phyloP scores from a whole-genome alignment of 1,140 invertebrate species.

The Mya arenaria region DNA sequence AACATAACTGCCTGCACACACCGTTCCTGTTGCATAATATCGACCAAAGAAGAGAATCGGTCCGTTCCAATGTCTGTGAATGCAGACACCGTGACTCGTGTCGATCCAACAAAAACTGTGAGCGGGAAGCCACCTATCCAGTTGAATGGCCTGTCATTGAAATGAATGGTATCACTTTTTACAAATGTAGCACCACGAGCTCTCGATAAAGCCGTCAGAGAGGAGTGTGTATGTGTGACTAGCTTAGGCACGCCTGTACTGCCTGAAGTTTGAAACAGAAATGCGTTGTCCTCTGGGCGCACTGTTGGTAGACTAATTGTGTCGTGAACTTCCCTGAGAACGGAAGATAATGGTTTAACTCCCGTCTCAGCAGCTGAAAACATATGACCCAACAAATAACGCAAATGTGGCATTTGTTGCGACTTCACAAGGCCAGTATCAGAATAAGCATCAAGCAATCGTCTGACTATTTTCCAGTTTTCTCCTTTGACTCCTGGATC shows the following conservation, averaged over 20 bases:
- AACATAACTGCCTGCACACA: too few species aligned
- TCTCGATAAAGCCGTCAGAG: too few species aligned
- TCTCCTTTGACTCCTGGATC: conserved; percentile 9
- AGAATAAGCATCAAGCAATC: not conserved
- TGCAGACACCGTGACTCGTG: too few species aligned
- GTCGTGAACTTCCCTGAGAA: not conserved
- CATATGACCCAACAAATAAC: not conserved
- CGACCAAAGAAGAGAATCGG: too few species aligned
- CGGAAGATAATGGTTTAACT: not conserved
- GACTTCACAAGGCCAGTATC: not conserved
- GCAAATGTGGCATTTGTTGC: not conserved
- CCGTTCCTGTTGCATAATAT: too few species aligned
- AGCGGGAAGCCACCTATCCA: too few species aligned
- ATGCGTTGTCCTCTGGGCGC: not conserved
- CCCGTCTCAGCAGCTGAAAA: not conserved
- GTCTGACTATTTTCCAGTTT: conserved; percentile 34
- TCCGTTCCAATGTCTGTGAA: too few species aligned
- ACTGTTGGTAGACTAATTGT: conserved; percentile 8
- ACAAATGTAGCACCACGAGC: too few species aligned
- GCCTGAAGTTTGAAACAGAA: conserved; percentile 38
- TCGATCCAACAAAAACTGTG: too few species aligned
- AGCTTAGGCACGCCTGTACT: conserved; percentile 42
- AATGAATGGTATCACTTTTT: too few species aligned
- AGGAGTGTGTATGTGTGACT: conserved; percentile 7
- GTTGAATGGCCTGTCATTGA: too few species aligned